Base-by-base conservation (phyloP, 2,113 vertebrate species). In the Xiphophorus hellerii region DNA sequence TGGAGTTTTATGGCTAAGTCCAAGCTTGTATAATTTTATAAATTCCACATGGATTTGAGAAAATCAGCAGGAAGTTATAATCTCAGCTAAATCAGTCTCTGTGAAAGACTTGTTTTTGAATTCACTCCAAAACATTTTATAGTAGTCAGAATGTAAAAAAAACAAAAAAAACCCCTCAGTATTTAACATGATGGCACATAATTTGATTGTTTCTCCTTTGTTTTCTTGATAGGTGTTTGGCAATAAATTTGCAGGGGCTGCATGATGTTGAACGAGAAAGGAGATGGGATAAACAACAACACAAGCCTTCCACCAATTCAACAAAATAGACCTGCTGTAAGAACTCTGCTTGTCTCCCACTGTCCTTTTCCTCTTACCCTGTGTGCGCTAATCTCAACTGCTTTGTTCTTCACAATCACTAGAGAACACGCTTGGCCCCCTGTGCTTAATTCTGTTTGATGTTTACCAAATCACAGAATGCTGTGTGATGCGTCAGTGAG, bases 321-420 rank as follows among this genome's bases (percentile, higher is more conserved):
- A 63, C 81, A 80, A 25, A 87, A 81, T 8, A 86, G 71, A 90
- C 85, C 87, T 15, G 69, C 77, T 66, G 92, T 93, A 90, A 92
- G 92, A 77, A 44, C 70, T 39, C 74, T 39, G 33, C 73, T 72
- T 71, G 42, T 78, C 66, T 77, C 74, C 69, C 69, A 73, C 70
- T 84, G 87, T 77, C 64, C 51, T 81, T 76, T 76, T 78, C 71
- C 70, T 69, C 64, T 75, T 76, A 48, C 58, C 64, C 72, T 67
- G 64, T 73, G 70, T 64, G 76, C 73, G 75, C 76, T 85, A 63
- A 87, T 85, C 77, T 81, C 78, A 75, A 22, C 71, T 15, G 70
- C 72, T 78, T 86, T 82, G 80, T 84, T 86, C 71, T 69, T 81
- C 65, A 62, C 78, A 89, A 78, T 86, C 87, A 73, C 33, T 0